Conservation (phyloP, 1,140 invertebrate species). For the Pantala flavescens region DNA sequence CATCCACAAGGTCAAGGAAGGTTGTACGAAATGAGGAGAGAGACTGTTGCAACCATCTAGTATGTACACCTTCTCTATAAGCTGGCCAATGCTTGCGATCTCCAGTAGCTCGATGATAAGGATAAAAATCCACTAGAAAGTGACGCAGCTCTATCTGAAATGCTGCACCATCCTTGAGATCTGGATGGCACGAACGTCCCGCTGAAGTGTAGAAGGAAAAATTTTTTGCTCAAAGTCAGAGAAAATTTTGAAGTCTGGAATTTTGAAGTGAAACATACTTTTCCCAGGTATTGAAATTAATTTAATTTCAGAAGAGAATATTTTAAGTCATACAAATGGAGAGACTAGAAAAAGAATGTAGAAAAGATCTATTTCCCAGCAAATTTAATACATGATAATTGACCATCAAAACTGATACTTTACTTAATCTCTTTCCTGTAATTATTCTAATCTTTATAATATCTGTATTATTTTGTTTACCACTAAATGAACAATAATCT, state of each 20-base stretch:
- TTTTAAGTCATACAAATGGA: no score
- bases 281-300: no score
- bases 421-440: no score
- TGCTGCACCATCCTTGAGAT: slow-evolving; percentile 81
- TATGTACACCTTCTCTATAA: slow-evolving; percentile 45
- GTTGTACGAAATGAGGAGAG: slow-evolving; percentile 50
- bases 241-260: background rate
- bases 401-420: no score
- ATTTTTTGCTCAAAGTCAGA: slow-evolving; percentile 13
- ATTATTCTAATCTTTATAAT: no score
- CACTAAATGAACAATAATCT: no score
- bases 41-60: slow-evolving; percentile 62
- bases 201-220: slow-evolving; percentile 37
- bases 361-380: no score
- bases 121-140: slow-evolving; percentile 92
- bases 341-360: no score
- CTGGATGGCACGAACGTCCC: slow-evolving; percentile 70
- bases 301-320: no score
- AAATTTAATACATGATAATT: no score
- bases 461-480: no score
- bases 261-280: background rate
- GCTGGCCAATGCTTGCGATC: slow-evolving; percentile 81
- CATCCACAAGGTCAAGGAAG: slow-evolving; percentile 25
- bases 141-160: slow-evolving; percentile 82
- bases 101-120: slow-evolving; percentile 83